phyloP scores from a whole-genome alignment of 2,888 invertebrate species.

The Pristionchus maxplancki region DNA sequence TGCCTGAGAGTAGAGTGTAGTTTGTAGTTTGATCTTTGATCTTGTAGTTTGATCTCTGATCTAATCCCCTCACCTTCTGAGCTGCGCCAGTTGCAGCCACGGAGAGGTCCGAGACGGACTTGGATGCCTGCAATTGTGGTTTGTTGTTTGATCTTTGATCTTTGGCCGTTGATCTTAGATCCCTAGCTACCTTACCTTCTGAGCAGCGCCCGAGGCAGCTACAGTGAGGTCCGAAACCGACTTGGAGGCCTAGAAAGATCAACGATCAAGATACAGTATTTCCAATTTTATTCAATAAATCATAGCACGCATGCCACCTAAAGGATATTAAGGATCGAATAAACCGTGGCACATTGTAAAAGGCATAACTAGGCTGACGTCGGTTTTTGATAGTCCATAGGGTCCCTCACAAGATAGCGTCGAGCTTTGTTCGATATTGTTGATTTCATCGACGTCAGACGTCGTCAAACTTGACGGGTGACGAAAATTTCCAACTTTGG shows the following conservation, averaged over 20 bases:
- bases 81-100: background rate
- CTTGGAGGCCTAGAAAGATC: background rate
- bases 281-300: too few relatives aligned
- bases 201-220: background rate
- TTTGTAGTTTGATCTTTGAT: background rate
- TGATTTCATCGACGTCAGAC: too few relatives aligned
- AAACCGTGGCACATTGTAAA: too few relatives aligned
- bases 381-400: too few relatives aligned
- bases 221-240: background rate
- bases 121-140: conserved; percentile 42
- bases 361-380: too few relatives aligned
- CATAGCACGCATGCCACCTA: too few relatives aligned
- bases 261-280: background rate
- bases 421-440: too few relatives aligned
- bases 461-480: too few relatives aligned
- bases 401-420: too few relatives aligned
- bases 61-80: background rate
- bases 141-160: background rate
- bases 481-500: too few relatives aligned
- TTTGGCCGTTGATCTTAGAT: background rate
- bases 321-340: too few relatives aligned
- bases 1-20: background rate
- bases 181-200: background rate
- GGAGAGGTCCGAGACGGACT: conserved; percentile 39
- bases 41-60: background rate